Conservation (phyloP, 2,797 vertebrate genomes). For the Decapterus maruadsi region DNA sequence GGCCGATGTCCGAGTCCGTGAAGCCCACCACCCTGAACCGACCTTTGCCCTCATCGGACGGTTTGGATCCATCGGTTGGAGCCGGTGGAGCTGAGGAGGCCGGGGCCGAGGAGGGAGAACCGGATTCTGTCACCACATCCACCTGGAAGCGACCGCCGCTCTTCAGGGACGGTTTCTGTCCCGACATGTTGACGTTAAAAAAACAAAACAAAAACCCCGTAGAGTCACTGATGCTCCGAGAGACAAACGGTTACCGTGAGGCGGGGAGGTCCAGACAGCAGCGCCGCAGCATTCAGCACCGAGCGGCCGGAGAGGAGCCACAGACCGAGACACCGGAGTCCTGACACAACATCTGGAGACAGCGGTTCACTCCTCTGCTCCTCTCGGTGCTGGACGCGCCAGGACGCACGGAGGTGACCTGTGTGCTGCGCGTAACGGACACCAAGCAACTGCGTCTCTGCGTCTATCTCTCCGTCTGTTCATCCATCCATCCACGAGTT, state of each 20-base stretch:
- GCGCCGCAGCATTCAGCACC: slow-evolving; percentile 28
- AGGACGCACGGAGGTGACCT: slow-evolving; percentile 37
- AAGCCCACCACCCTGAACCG: slow-evolving; percentile 93
- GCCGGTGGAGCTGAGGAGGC: slow-evolving; percentile 1
- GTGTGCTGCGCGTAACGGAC: slow-evolving; percentile 53
- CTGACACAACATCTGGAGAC: neutral
- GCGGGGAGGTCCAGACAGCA: neutral
- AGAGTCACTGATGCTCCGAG: too few relatives aligned
- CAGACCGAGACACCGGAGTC: neutral
- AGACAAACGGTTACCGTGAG: neutral
- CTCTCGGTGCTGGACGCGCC: slow-evolving; percentile 7
- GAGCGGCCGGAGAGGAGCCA: neutral
- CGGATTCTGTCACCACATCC: slow-evolving; percentile 88
- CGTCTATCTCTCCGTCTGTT: too few relatives aligned
- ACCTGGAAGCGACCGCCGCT: slow-evolving; percentile 93
- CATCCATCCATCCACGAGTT: too few relatives aligned
- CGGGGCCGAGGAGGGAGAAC: rapidly evolving
- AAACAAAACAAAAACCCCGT: too few relatives aligned
- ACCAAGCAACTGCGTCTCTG: slow-evolving; percentile 10
- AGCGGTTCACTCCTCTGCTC: neutral
- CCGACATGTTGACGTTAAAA: too few relatives aligned
- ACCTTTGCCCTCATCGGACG: slow-evolving; percentile 85
- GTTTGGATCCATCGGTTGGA: slow-evolving; percentile 42
- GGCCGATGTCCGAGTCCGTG: slow-evolving; percentile 84
- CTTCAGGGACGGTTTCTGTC: slow-evolving; percentile 74